Evolutionary conservation across 2,797 vertebrate species (phyloP).

Genomic region (Anguilla anguilla): DNA sequence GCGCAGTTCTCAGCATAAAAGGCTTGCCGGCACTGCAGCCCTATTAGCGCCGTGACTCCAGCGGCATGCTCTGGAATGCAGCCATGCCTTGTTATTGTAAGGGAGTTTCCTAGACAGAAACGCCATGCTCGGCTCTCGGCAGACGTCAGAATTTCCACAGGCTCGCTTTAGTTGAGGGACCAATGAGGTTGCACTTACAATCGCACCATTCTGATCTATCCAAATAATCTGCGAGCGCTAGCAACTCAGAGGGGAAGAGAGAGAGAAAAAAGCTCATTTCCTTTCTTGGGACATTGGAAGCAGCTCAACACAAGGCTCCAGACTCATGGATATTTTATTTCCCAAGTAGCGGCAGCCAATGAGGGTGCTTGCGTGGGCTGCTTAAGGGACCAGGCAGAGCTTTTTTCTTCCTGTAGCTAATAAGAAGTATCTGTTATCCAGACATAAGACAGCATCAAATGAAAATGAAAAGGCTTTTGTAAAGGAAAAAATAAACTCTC

Average conservation of each 20-base stretch:
- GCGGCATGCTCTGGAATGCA: slow-evolving; percentile 67
- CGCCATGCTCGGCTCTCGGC: slow-evolving; percentile 58
- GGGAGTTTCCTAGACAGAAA: slow-evolving; percentile 69
- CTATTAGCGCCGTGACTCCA: slow-evolving; percentile 34
- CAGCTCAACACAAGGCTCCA: slow-evolving; percentile 13
- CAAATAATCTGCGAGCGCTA: slow-evolving; percentile 63
- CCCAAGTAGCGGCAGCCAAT: slow-evolving; percentile 1
- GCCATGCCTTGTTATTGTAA: slow-evolving; percentile 81
- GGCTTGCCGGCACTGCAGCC: not conserved
- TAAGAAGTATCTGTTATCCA: slow-evolving; percentile 1
- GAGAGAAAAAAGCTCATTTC: slow-evolving; percentile 36
- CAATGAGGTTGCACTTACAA: slow-evolving; percentile 71
- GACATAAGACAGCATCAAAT: slow-evolving; percentile 2
- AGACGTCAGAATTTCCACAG: slow-evolving; percentile 81
- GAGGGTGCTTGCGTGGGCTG: not conserved
- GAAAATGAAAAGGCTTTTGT: slow-evolving; percentile 3
- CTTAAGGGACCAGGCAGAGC: not conserved
- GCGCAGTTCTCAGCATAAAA: not conserved
- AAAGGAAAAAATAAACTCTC: not conserved
- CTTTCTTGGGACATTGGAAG: slow-evolving; percentile 23
- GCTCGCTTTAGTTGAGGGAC: slow-evolving; percentile 50
- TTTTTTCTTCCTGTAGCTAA: not conserved
- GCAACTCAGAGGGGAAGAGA: slow-evolving; percentile 50
- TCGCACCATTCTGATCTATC: slow-evolving; percentile 79
- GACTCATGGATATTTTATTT: not conserved